phyloP scores from a whole-genome alignment of 2,888 invertebrate species.

The Galerucella pusilla region DNA sequence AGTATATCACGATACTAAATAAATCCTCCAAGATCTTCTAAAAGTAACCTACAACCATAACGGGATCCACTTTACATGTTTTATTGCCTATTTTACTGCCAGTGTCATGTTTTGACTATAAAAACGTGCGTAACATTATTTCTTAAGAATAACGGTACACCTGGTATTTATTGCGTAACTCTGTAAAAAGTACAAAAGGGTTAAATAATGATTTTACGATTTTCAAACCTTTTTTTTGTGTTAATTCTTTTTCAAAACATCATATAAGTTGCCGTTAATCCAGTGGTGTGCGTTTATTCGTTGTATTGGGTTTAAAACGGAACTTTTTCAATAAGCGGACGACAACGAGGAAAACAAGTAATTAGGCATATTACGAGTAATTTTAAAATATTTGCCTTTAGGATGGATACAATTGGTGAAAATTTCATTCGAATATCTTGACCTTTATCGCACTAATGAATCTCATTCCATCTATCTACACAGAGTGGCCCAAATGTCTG shows the following conservation, averaged over 20 bases:
- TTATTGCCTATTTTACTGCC: conserved; percentile 61
- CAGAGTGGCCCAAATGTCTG: no score
- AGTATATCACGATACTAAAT: conserved; percentile 50
- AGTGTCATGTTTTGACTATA: conserved; percentile 62
- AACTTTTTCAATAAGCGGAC: not conserved
- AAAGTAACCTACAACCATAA: conserved; percentile 55
- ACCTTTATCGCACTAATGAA: no score
- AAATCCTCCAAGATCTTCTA: conserved; percentile 46
- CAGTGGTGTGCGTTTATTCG: not conserved
- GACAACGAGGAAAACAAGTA: not conserved
- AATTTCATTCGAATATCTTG: no score
- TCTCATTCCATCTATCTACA: no score
- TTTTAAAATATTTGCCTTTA: no score
- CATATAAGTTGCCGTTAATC: conserved; percentile 22
- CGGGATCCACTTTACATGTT: conserved; percentile 60
- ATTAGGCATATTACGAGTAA: no score
- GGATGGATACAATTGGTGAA: no score
- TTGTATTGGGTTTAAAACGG: not conserved
- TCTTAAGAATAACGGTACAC: conserved; percentile 55
- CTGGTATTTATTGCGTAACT: conserved; percentile 43
- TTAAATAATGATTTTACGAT: conserved; percentile 54
- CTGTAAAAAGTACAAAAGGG: conserved; percentile 52
- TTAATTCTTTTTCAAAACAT: conserved; percentile 53
- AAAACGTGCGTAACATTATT: conserved; percentile 61
- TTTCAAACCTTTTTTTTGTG: conserved; percentile 50